Percentiles rank a stretch among this genome's conserved stretches.
Evolutionary conservation across 92 coral and sea anemone genomes (phyloP).

Genomic region (Palythoa heliodiscus): DNA sequence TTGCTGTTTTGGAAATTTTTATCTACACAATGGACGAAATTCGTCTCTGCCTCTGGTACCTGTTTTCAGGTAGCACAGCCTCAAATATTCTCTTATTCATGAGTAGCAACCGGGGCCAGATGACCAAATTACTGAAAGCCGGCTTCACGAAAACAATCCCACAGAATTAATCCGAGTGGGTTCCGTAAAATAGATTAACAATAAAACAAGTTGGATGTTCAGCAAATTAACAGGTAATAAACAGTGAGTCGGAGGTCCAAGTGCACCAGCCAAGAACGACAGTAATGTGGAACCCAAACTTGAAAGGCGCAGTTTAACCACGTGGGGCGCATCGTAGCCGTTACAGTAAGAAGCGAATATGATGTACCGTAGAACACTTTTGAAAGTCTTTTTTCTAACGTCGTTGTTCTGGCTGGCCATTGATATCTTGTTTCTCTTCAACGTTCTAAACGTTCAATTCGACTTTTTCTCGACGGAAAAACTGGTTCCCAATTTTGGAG

Average conservation of each 20-base stretch:
- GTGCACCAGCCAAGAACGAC: background rate
- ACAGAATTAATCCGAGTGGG: background rate
- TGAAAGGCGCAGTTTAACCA: slow-evolving; percentile 3
- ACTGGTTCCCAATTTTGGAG: slow-evolving; percentile 55
- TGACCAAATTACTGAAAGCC: background rate
- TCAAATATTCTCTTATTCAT: background rate
- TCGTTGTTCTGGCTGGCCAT: slow-evolving; percentile 85
- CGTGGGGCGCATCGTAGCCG: background rate
- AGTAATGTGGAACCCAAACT: background rate
- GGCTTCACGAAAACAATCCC: background rate
- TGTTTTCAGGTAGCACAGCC: background rate
- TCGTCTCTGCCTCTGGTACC: background rate
- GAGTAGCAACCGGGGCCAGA: background rate
- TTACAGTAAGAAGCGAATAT: background rate
- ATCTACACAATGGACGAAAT: background rate
- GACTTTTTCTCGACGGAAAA: slow-evolving; percentile 68
- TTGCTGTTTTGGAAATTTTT: background rate
- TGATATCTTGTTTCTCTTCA: slow-evolving; percentile 70
- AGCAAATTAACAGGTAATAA: background rate
- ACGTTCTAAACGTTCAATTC: slow-evolving; percentile 65
- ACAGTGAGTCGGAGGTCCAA: background rate
- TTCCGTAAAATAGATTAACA: background rate
- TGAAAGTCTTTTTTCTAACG: slow-evolving; percentile 76
- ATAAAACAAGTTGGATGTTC: too few relatives aligned
- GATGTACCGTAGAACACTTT: slow-evolving; percentile 67